Evolutionary conservation across 2,113 vertebrate genomes (phyloP), one percentile per base, ranked within the genome.

Genomic region (Scomber scombrus): DNA sequence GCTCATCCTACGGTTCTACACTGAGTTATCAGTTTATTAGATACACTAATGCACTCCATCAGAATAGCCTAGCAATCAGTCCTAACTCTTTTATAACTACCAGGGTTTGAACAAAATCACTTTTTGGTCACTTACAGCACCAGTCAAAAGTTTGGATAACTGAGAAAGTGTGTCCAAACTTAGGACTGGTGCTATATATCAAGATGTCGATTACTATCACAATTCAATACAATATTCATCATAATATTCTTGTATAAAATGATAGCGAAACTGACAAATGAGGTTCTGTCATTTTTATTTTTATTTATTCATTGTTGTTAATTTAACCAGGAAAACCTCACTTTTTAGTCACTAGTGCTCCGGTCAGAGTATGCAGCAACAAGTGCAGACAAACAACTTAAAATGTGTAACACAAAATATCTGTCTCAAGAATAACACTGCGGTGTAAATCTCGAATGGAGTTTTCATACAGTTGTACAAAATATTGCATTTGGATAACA

Each of bases 1-100:
- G 54, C 43, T 56, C 87, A 66, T 85, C 46, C 78, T 71, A 19
- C 45, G 16, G 54, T n/a, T 51, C 47, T 66, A 5, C 23, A 29
- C 0, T 19, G 5, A 73, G 18, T 78, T 71, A 45, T 61, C 46
- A 65, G 11, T 40, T 75, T 70, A 46, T 55, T 50, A 49, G 19
- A 14, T 26, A 21, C 9, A 76, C 13, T 73, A 31, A 47, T 71
- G 29, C 10, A 69, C 23, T 70, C 18, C 8, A 62, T 5, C 11
- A 26, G 23, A 45, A 58, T 11, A 64, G 66, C 21, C 23, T 1
- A n/a, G 45, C 23, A 12, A 56, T 66, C 43, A 57, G 23, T 58
- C 19, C 18, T 12, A 1, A 5, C 5, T 11, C 21, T 43, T 74
- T 75, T 62, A 2, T 75, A 7, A 2, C 14, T 1, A 51, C 7